These are phyloP conservation scores for Melanotaenia duboulayi DNA, from an alignment of 2,113 vertebrate species.

Conservation along the genomic window DNA sequence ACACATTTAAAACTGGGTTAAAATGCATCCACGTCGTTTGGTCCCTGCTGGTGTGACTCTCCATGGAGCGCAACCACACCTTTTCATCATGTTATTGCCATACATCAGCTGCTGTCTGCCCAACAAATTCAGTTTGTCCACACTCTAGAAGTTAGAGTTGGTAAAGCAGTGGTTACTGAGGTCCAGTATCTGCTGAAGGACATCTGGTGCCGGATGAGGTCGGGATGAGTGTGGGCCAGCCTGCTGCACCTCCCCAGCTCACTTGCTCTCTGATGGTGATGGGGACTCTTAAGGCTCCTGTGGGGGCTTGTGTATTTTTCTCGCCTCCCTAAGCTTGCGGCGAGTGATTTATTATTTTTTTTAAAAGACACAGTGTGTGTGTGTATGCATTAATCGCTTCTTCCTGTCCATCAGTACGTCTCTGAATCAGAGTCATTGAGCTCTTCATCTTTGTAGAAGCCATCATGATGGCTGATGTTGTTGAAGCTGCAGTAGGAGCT, in stretches of 20 bases:
- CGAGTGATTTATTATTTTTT: constrained; percentile 49
- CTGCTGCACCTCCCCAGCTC: constrained; percentile 62
- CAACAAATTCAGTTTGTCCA: constrained; percentile 39
- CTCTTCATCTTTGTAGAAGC: constrained; percentile 91
- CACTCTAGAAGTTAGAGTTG: constrained; percentile 54
- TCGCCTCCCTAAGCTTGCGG: constrained; percentile 68
- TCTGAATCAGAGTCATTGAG: constrained; percentile 99
- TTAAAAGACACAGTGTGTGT: constrained; percentile 76
- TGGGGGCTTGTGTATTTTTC: constrained; percentile 50
- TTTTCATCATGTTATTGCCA: constrained; percentile 75
- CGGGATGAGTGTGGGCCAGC: constrained; percentile 65
- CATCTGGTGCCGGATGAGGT: constrained; percentile 71
- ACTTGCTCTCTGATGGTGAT: constrained; percentile 27
- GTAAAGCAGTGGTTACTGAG: constrained; percentile 63
- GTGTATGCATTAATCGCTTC: constrained; percentile 52
- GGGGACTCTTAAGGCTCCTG: constrained; percentile 75
- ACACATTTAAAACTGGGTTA: constrained; percentile 67
- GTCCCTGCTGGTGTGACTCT: constrained; percentile 73
- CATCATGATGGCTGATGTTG: constrained; percentile 91
- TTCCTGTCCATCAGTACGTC: constrained; percentile 88
- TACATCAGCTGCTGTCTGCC: constrained; percentile 53
- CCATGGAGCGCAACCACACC: constrained; percentile 64
- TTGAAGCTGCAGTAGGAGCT: constrained; percentile 96
- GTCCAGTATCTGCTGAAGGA: constrained; percentile 70
- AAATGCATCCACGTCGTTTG: constrained; percentile 73